phyloP scores from a whole-genome alignment of 2,797 vertebrate species.

The Artibeus lituratus region DNA sequence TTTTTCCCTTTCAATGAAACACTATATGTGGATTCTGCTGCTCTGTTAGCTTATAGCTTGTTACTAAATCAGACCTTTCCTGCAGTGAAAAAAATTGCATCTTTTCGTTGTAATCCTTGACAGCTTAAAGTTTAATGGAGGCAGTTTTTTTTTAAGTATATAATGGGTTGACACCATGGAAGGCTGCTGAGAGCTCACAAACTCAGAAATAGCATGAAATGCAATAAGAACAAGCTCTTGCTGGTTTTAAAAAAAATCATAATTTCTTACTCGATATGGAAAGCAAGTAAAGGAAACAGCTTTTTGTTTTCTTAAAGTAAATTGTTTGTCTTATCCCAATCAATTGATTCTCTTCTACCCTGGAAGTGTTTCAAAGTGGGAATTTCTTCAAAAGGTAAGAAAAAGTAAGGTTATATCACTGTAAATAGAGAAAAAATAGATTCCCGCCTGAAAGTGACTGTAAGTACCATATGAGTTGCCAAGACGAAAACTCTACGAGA shows the following conservation, averaged over 20 bases:
- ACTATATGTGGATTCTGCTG: conserved; percentile 63
- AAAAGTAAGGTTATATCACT: not conserved
- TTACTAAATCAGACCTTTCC: conserved; percentile 75
- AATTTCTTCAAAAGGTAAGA: conserved; percentile 3
- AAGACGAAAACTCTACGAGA: not conserved
- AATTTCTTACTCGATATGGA: conserved; percentile 58
- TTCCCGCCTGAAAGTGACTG: not conserved
- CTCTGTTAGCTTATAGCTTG: conserved; percentile 68
- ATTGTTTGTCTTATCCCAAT: conserved; percentile 37
- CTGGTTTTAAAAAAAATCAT: conserved; percentile 56
- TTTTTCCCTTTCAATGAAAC: conserved; percentile 54
- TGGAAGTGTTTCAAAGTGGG: not conserved
- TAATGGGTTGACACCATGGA: conserved; percentile 71
- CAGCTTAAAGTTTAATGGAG: conserved; percentile 75
- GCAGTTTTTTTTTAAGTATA: conserved; percentile 66
- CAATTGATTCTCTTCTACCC: not conserved
- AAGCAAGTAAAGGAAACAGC: conserved; percentile 45
- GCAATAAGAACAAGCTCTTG: conserved; percentile 35
- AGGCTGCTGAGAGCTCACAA: conserved; percentile 64
- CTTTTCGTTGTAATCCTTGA: conserved; percentile 72
- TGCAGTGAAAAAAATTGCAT: conserved; percentile 71
- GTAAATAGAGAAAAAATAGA: not conserved
- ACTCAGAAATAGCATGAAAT: conserved; percentile 74
- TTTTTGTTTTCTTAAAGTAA: conserved; percentile 65
- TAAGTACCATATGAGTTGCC: not conserved